Base-by-base conservation (phyloP, 2,888 invertebrate genomes). In the Pollenia griseotomentosa region DNA sequence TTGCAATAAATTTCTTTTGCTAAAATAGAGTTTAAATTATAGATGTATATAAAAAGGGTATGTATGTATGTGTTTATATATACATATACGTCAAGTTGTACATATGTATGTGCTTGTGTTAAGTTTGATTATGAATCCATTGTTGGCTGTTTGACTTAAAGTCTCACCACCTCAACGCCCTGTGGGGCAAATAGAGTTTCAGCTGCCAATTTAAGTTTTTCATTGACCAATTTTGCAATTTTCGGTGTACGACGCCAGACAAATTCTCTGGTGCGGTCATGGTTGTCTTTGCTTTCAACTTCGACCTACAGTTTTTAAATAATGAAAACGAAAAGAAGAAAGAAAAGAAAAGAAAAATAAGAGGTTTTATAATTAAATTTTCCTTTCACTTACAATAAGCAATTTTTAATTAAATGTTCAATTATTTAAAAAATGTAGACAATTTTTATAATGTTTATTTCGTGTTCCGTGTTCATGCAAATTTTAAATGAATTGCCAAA, bases 201-300 rank as follows among this genome's bases (percentile, higher is more conserved):
- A 55, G 93, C 93, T 33, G 93, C 93, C 89, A 92, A 87, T 90
- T 95, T 95, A 55, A 97, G 94, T 94, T 97, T 97, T 92, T 96
- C 96, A 0, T 97, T 97, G 5, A 97, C 97, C 57, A 97, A 95
- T 90, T 96, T 96, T 16, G 97, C 97, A 89, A 97, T 97, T 92
- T 97, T 96, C 0, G 97, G 96, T 89, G 97, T 97, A 88, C 97
- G 95, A 90, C 95, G 96, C 97, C 97, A 97, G 65, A 97, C 95
- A 90, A 97, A 95, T 92, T 97, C 97, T 80, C 97, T 95, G 11
- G 97, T 97, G 91, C 96, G 95, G 93, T 97, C 97, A 91, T 97
- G 97, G 91, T 97, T 96, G 90, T 96, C 96, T 83, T 95, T 94
- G 92, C 97, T 97, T 91, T 97, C 97, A 23, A 97, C 97, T 90